These are phyloP conservation scores for Lycopodina hypogea DNA, from an alignment of 37 sponge, comb jelly and placozoan species.

Conservation along the genomic window DNA sequence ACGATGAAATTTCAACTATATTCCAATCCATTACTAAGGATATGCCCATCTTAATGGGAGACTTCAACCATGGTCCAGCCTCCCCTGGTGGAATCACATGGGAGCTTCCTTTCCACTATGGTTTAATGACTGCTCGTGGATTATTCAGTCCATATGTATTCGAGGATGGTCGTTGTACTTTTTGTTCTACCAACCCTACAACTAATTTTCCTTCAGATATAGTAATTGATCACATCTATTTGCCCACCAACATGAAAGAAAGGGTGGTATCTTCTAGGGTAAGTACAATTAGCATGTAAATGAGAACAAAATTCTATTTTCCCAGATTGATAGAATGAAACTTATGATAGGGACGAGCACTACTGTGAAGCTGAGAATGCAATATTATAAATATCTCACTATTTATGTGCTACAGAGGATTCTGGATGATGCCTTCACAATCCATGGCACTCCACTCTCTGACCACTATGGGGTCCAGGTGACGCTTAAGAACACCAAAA, in stretches of 20 bases:
- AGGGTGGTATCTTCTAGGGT: constrained; percentile 3
- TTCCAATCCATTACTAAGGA: neutral
- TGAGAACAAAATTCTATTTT: too few relatives aligned
- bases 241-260: constrained; percentile 7
- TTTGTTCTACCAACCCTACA: neutral
- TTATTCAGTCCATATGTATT: constrained; percentile 21
- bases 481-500: neutral
- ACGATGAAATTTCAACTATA: constrained; percentile 1
- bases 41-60: constrained; percentile 20
- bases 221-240: constrained; percentile 18
- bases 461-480: constrained; percentile 26
- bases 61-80: constrained; percentile 29
- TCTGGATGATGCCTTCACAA: neutral
- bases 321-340: too few relatives aligned
- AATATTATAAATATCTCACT: too few relatives aligned
- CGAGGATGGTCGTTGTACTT: constrained; percentile 15
- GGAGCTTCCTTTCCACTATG: constrained; percentile 16
- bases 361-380: neutral
- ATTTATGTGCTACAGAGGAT: neutral
- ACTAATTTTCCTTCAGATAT: neutral
- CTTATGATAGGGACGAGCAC: neutral
- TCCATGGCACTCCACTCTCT: constrained; percentile 1
- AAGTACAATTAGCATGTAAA: too few relatives aligned
- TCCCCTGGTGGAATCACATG: neutral
- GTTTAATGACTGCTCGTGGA: constrained; percentile 14